These are phyloP conservation scores for Taeniopygia guttata DNA, from an alignment of 2,797 vertebrate genomes.

Conservation along the genomic window DNA sequence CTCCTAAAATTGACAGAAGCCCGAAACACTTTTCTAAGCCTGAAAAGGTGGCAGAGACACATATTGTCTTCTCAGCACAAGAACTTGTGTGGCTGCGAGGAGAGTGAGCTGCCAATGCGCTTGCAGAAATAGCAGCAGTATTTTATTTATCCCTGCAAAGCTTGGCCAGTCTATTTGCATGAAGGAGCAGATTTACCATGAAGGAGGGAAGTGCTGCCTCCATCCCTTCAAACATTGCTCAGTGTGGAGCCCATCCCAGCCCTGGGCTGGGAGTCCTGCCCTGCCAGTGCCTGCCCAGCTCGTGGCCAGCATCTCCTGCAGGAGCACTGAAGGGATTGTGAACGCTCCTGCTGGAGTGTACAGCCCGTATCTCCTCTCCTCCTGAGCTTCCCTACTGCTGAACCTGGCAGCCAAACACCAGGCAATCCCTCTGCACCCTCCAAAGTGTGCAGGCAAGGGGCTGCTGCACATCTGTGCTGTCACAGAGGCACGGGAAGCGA, in stretches of 20 bases:
- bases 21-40: conserved; percentile 42
- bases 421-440: not conserved
- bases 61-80: conserved; percentile 57
- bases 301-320: not conserved
- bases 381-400: not conserved
- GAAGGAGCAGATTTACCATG: not conserved
- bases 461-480: not conserved
- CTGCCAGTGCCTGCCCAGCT: not conserved
- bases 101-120: conserved; percentile 47
- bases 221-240: not conserved
- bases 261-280: not conserved
- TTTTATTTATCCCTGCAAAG: conserved; percentile 51
- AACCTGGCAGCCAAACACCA: not conserved
- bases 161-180: conserved; percentile 22
- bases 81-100: conserved; percentile 45
- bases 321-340: not conserved
- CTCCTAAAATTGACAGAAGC: conserved; percentile 47
- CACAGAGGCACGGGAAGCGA: not conserved
- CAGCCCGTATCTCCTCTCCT: not conserved
- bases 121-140: conserved; percentile 59
- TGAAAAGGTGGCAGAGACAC: conserved; percentile 56
- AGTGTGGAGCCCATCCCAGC: not conserved
- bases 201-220: not conserved
- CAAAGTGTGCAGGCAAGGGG: not conserved
- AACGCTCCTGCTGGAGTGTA: not conserved